These are phyloP conservation scores for Uropsilus gracilis DNA, from an alignment of 2,113 vertebrate genomes.

Conservation along the genomic window DNA sequence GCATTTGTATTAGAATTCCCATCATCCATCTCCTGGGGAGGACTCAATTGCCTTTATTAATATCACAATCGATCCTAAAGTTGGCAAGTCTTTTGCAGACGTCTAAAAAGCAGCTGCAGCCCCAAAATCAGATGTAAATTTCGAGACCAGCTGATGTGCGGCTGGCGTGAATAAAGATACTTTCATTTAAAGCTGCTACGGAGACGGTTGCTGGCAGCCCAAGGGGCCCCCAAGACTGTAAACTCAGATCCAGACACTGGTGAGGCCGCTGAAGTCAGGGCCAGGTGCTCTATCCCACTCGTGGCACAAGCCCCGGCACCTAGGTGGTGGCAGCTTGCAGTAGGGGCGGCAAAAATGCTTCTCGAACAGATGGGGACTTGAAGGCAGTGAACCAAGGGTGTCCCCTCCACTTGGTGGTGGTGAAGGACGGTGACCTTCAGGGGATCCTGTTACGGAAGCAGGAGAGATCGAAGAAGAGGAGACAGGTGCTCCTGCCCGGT, in stretches of 20 bases:
- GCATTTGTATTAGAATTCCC: background rate
- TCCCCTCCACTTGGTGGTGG: background rate
- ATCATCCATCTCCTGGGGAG: background rate
- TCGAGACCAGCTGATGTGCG: background rate
- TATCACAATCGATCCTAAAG: background rate
- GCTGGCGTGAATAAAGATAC: background rate
- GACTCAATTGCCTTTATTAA: constrained; percentile 8
- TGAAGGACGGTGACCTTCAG: background rate
- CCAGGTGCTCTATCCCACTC: background rate
- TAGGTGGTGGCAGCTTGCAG: background rate
- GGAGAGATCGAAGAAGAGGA: background rate
- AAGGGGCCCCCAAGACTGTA: background rate
- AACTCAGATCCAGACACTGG: background rate
- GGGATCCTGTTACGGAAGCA: background rate
- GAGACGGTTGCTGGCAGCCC: background rate
- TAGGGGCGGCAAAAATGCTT: background rate
- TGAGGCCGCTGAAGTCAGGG: background rate
- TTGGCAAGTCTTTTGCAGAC: background rate
- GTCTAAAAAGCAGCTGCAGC: background rate
- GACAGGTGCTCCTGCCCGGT: background rate
- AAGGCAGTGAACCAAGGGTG: background rate
- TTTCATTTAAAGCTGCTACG: background rate
- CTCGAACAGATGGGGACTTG: background rate
- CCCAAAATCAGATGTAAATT: background rate
- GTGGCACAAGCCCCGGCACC: background rate